Evolutionary conservation across 2,113 vertebrate species (phyloP).

Genomic region (Erpornis zantholeuca): DNA sequence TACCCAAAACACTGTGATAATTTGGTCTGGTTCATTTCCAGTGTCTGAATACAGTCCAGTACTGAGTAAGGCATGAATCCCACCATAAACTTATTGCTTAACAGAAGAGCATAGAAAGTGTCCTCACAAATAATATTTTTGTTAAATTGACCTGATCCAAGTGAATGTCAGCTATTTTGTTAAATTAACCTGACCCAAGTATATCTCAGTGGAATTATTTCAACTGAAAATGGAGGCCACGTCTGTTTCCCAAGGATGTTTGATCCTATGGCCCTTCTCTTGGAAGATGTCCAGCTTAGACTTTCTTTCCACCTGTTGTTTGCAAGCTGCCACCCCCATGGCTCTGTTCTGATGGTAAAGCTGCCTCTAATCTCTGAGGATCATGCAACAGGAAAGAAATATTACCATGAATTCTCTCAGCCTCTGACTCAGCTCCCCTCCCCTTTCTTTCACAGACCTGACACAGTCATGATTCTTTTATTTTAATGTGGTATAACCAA

Average conservation of each 20-base stretch:
- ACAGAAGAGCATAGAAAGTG: neutral
- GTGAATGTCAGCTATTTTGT: neutral
- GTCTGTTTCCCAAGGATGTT: neutral
- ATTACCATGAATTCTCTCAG: neutral
- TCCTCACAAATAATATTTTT: neutral
- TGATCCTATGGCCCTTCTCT: neutral
- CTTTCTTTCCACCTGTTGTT: neutral
- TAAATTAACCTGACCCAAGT: neutral
- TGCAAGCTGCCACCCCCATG: neutral
- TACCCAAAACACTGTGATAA: neutral
- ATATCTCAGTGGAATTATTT: neutral
- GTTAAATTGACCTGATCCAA: neutral
- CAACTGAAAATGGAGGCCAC: neutral
- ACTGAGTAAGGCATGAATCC: neutral
- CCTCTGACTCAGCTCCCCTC: rapidly evolving
- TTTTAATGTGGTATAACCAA: neutral
- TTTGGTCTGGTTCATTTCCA: neutral
- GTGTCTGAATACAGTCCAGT: neutral
- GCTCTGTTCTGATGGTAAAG: neutral
- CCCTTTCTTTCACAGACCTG: neutral
- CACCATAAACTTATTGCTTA: neutral
- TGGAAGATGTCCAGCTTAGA: neutral
- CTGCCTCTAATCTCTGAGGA: neutral
- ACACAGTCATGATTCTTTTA: neutral
- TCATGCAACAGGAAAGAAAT: neutral